Evolutionary conservation across 2,797 vertebrate genomes (phyloP).

Genomic region (Sebastes cheni): DNA sequence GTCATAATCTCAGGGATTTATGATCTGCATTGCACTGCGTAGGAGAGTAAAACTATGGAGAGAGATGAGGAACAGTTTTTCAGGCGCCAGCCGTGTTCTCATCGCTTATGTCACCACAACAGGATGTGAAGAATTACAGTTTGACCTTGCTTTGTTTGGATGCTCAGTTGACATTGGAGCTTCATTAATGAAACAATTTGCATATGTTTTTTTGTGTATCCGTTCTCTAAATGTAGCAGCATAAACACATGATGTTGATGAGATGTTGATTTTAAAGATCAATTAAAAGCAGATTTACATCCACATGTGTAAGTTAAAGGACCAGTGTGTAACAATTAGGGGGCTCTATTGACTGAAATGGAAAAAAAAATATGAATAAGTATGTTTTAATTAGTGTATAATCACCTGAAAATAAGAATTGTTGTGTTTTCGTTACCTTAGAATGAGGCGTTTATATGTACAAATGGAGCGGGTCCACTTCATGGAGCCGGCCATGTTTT

Average conservation of each 20-base stretch:
- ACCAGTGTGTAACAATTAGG: too few species aligned
- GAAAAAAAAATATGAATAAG: too few species aligned
- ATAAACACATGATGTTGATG: neutral
- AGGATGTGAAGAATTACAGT: slow-evolving; percentile 1
- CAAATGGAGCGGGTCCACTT: too few species aligned
- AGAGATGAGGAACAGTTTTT: slow-evolving; percentile 1
- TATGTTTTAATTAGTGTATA: too few species aligned
- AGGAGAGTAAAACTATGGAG: slow-evolving; percentile 3
- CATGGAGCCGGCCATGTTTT: too few species aligned
- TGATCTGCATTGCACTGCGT: slow-evolving; percentile 13
- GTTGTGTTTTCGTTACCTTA: too few species aligned
- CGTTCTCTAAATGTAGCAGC: neutral
- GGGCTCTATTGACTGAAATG: too few species aligned
- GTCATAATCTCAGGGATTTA: slow-evolving; percentile 35
- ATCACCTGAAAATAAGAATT: too few species aligned
- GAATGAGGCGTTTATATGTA: too few species aligned
- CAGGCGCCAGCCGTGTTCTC: neutral
- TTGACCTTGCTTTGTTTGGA: slow-evolving; percentile 5
- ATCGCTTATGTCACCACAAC: neutral
- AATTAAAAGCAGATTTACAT: neutral
- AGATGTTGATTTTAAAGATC: neutral
- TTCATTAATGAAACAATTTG: slow-evolving; percentile 10
- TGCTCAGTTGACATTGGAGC: neutral
- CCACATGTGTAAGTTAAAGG: too few species aligned
- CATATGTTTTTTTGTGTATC: neutral